These are phyloP conservation scores for Chaetorhynchus papuensis DNA, from an alignment of 2,113 vertebrate species.

Conservation along the genomic window DNA sequence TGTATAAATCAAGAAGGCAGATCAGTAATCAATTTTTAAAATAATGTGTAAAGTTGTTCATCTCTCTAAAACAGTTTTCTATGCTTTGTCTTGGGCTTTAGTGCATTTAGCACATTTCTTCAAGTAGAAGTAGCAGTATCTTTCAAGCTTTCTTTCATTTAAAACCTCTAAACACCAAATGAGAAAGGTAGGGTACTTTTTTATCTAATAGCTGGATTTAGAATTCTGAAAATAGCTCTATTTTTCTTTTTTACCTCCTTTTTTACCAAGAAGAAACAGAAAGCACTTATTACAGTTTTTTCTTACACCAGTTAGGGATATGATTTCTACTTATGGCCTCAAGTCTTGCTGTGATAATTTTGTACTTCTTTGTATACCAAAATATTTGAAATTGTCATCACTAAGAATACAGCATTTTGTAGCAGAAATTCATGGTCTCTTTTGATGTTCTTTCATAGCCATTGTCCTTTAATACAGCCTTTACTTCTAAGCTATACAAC, in stretches of 20 bases:
- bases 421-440: not conserved
- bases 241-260: not conserved
- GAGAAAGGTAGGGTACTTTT: not conserved
- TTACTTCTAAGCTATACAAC: not conserved
- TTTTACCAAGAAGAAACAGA: not conserved
- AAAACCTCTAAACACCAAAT: not conserved
- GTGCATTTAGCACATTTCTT: not conserved
- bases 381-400: not conserved
- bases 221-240: not conserved
- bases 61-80: not conserved
- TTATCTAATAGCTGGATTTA: not conserved
- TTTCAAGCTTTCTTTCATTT: not conserved
- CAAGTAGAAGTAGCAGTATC: not conserved
- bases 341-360: not conserved
- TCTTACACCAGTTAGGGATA: not conserved
- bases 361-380: not conserved
- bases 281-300: slow-evolving; percentile 12
- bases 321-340: not conserved
- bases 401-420: not conserved
- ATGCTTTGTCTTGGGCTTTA: not conserved
- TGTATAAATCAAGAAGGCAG: not conserved
- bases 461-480: not conserved
- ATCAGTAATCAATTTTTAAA: not conserved
- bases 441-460: not conserved
- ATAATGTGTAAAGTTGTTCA: not conserved